Evolutionary conservation across 2,888 invertebrate genomes (phyloP), one percentile per base, ranked within the genome.

Genomic region (Artemia sinica): DNA sequence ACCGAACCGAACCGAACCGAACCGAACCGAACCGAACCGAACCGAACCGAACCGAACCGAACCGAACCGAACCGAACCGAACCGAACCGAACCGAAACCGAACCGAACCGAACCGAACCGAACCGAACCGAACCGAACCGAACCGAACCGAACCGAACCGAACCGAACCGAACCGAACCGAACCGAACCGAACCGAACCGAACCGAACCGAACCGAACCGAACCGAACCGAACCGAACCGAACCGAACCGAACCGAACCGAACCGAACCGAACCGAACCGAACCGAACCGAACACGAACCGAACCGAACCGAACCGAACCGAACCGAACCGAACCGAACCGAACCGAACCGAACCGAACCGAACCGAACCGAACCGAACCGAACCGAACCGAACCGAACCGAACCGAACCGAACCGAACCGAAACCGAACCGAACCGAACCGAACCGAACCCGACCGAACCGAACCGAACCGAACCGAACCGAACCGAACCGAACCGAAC

Each of bases 211-310:
- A 70, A 66, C 70, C 70, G 58, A 69, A 70, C 70, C 70, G 65
- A 70, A 58, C 70, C 65, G 65, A 70, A 66, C 69, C 66, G 67
- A 70, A 51, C 70, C 70, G 70, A 70, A 58, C 70, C 69, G 65
- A 70, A 70, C 69, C 70, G 70, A 70, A 70, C 69, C 69, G 11
- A 69, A 70, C 70, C 70, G 65, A 69, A 58, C 70, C 70, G n/a
- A 69, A 69, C 69, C 70, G 65, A 69, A 69, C 70, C 70, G 65
- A 69, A 70, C 69, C 66, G 49, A 70, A 52, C 70, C 70, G 65
- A 70, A 58, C 70, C 65, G 65, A 70, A 66, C 69, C 66, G n/a
- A n/a, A n/a, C n/a, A n/a, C n/a, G n/a, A n/a, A n/a, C n/a, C n/a
- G n/a, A n/a, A n/a, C n/a, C n/a, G 67, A 70, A 51, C 70, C 70